A percentile compares a stretch with the other conserved stretches of the same genome.
Evolutionary conservation across 2,888 invertebrate genomes (phyloP).

Genomic region (Abscondita cerata): DNA sequence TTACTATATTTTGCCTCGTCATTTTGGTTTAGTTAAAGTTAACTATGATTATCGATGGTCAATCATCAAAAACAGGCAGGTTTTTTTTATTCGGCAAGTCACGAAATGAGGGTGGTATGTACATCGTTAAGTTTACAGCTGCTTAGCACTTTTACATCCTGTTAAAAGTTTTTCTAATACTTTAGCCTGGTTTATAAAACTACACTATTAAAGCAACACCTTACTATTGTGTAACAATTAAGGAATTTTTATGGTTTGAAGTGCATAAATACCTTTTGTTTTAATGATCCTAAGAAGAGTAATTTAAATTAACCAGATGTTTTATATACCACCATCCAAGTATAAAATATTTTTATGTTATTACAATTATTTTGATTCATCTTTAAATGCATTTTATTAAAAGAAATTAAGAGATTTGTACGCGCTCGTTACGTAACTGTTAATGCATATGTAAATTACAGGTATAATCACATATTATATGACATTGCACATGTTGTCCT

Average conservation of each 20-base stretch:
- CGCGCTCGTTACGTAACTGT: too few relatives aligned
- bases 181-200: not conserved
- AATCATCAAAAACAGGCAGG: slow-evolving; percentile 47
- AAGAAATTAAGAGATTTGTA: too few relatives aligned
- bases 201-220: not conserved
- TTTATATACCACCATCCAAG: too few relatives aligned
- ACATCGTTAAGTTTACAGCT: slow-evolving; percentile 39
- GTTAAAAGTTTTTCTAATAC: slow-evolving; percentile 13
- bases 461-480: slow-evolving; percentile 2
- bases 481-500: slow-evolving; percentile 15
- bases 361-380: too few relatives aligned
- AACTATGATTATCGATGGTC: slow-evolving; percentile 50
- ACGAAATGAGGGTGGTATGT: slow-evolving; percentile 41
- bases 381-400: too few relatives aligned
- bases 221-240: too few relatives aligned
- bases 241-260: too few relatives aligned
- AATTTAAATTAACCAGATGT: too few relatives aligned
- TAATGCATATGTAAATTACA: not conserved
- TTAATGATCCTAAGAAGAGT: too few relatives aligned
- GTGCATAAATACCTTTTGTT: too few relatives aligned
- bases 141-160: slow-evolving; percentile 32
- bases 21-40: slow-evolving; percentile 47
- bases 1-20: slow-evolving; percentile 48
- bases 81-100: slow-evolving; percentile 46
- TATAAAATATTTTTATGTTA: too few relatives aligned